phyloP scores from a whole-genome alignment of 2,888 invertebrate genomes.

The Byasa hedistus region DNA sequence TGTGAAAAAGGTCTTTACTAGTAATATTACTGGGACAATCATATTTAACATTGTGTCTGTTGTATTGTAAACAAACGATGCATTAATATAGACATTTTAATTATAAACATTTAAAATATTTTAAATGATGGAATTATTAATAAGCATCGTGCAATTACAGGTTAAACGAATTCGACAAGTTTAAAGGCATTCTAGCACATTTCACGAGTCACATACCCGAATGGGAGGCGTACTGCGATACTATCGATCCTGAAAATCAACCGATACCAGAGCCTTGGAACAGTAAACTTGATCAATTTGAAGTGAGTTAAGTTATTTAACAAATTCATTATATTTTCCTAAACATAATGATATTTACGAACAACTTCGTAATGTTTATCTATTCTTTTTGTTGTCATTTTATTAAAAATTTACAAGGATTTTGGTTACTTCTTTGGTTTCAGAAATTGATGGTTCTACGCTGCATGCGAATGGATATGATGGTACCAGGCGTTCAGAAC shows the following conservation, averaged over 20 bases:
- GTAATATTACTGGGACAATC: too few relatives aligned
- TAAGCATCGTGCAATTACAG: conserved; percentile 43
- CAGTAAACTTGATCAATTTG: conserved; percentile 80
- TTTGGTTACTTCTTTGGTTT: conserved; percentile 29
- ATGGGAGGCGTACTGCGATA: conserved; percentile 90
- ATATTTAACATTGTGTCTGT: too few relatives aligned
- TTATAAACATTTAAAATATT: neutral
- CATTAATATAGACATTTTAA: too few relatives aligned
- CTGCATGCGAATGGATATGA: conserved; percentile 92
- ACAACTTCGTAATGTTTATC: too few relatives aligned
- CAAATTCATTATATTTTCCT: too few relatives aligned
- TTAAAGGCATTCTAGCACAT: conserved; percentile 83
- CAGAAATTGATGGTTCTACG: conserved; percentile 89
- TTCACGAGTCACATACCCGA: conserved; percentile 74
- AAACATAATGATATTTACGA: too few relatives aligned
- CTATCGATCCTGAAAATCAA: conserved; percentile 85
- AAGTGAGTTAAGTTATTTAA: conserved; percentile 44
- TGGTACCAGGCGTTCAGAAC: conserved; percentile 87
- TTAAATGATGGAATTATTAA: neutral
- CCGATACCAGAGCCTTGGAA: conserved; percentile 86
- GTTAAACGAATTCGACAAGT: conserved; percentile 66
- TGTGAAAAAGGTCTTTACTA: too few relatives aligned
- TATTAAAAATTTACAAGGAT: too few relatives aligned
- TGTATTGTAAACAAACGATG: too few relatives aligned
- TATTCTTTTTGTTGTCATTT: too few relatives aligned